Conservation (phyloP, 2,113 vertebrate genomes). For the Burhinus oedicnemus region DNA sequence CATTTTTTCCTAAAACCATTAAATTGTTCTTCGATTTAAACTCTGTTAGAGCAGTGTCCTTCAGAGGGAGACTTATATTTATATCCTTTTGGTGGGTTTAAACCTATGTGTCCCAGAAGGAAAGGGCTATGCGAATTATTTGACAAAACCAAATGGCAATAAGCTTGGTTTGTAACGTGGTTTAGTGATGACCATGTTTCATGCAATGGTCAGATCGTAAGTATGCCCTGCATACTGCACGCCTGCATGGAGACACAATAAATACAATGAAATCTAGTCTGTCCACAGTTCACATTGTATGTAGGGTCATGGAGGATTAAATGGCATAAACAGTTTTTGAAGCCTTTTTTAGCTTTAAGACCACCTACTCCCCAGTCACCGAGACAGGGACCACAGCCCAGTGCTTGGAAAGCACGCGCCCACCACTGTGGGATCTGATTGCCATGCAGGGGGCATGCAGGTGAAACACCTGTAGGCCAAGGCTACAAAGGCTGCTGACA, state of each 20-base stretch:
- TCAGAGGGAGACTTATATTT: not conserved
- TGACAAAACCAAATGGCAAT: not conserved
- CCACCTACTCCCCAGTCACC: not conserved
- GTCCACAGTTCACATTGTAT: not conserved
- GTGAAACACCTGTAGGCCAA: not conserved
- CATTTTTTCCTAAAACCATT: not conserved
- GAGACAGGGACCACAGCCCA: not conserved
- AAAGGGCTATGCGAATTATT: not conserved
- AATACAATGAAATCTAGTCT: not conserved
- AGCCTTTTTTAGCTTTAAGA: not conserved
- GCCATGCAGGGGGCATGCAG: not conserved
- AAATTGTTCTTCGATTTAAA: not conserved
- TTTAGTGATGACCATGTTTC: not conserved
- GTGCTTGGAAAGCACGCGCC: not conserved
- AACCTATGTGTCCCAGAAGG: not conserved
- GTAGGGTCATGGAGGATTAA: not conserved
- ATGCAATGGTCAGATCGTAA: not conserved
- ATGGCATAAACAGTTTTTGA: fast-evolving
- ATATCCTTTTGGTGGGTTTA: not conserved
- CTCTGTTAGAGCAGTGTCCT: not conserved
- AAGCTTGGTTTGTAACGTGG: not conserved
- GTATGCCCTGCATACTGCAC: not conserved
- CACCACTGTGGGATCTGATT: fast-evolving
- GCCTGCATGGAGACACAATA: fast-evolving
- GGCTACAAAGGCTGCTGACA: not conserved